Evolutionary conservation across 2,113 vertebrate species (phyloP), one percentile per base, ranked within the genome.

Genomic region (Anoura caudifer): DNA sequence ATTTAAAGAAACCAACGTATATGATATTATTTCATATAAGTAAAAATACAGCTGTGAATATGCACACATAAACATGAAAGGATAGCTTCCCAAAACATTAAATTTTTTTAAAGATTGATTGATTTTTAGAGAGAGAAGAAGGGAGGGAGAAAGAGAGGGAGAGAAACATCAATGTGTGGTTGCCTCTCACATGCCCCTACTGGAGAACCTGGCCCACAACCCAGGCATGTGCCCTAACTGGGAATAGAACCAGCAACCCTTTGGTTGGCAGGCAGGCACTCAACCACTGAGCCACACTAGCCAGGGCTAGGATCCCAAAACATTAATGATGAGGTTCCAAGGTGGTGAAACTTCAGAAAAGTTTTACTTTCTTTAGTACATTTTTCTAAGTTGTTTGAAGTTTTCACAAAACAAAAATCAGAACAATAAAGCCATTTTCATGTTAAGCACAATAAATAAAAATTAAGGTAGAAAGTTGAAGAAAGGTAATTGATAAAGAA

Each of bases 391-490:
- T 50, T 47, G 4, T 43, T 91, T 89, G 15, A 73, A 80, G 75
- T 96, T 92, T 89, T 79, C 20, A 16, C 28, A 89, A 96, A 69
- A 15, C 38, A 91, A 94, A 77, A 90, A 38, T 75, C 79, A 80
- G 93, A 95, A 61, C 22, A 83, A 43, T 43, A 94, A 75, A 86
- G 6, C 5, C 85, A 76, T 76, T 88, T 94, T 87, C 50, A 83
- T 81, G 50, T 72, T 91, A 47, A 90, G 77, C 50, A 43, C 43
- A 96, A 22, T 82, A 89, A 82, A 90, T 72, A 81, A 88, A 91
- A 95, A 70, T 69, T 81, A 96, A 83, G 38, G 4, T 79, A 94
- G 45, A 84, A 95, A 81, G n/a, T 59, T 94, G 41, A 82, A 93
- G 41, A 76, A 69, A 88, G 36, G 22, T 45, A 87, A 72, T 10